Percentiles rank a stretch among this genome's conserved stretches.
Evolutionary conservation across 2,888 invertebrate species (phyloP).

Genomic region (Cheilosia vulpina): DNA sequence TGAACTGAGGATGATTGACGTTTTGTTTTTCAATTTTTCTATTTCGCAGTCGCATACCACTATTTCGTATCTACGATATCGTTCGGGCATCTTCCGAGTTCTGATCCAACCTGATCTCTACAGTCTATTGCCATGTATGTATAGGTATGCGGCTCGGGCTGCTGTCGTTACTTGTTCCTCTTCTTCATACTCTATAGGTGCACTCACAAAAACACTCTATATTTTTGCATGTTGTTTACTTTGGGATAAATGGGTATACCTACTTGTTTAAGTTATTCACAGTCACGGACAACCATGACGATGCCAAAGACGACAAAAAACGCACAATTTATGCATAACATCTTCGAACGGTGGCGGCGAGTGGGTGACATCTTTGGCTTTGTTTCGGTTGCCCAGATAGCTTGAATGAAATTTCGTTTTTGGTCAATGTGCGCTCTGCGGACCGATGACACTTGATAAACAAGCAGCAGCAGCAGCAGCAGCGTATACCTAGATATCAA

Average conservation of each 20-base stretch:
- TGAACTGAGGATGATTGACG: constrained; percentile 60
- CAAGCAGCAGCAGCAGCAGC: constrained; percentile 43
- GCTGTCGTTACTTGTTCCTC: constrained; percentile 40
- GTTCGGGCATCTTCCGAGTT: constrained; percentile 14
- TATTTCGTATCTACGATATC: constrained; percentile 37
- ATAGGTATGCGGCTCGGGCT: constrained; percentile 19
- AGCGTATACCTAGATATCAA: constrained; percentile 5
- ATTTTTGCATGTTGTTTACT: constrained; percentile 74
- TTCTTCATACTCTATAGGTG: constrained; percentile 40
- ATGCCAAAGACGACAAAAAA: constrained; percentile 45
- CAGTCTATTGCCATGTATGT: constrained; percentile 26
- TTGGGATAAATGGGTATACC: constrained; percentile 68
- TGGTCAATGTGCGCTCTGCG: constrained; percentile 12
- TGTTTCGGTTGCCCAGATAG: constrained; percentile 56
- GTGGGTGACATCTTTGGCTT: constrained; percentile 73
- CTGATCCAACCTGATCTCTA: constrained; percentile 44
- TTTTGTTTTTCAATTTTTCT: constrained; percentile 52
- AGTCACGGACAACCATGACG: constrained; percentile 72
- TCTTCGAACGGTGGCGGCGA: constrained; percentile 71
- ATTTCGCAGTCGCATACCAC: background rate
- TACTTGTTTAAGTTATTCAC: constrained; percentile 72
- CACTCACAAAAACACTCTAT: constrained; percentile 73
- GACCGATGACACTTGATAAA: constrained; percentile 62
- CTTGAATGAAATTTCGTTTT: constrained; percentile 43
- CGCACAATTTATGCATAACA: constrained; percentile 68